A percentile compares a stretch with the other conserved stretches of the same genome.
Evolutionary conservation across 2,797 vertebrate species (phyloP).

Genomic region (Tapera naevia): DNA sequence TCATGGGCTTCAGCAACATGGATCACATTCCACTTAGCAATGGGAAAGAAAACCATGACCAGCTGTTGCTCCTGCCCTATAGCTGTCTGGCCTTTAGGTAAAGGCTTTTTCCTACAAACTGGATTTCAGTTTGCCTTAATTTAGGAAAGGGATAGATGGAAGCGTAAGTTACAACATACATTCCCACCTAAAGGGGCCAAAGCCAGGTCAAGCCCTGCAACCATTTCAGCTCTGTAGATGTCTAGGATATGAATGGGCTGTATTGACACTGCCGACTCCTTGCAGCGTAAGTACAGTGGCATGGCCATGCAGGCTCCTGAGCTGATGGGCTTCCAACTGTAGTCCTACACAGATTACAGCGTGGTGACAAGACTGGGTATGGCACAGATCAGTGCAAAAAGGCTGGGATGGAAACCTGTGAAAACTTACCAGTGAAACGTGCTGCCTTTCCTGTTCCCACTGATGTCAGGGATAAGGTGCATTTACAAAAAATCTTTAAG

Average conservation of each 20-base stretch:
- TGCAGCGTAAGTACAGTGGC: neutral
- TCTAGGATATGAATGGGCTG: neutral
- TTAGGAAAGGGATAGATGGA: neutral
- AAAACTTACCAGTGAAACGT: neutral
- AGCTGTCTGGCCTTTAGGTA: neutral
- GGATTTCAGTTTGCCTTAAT: neutral
- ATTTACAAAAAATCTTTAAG: neutral
- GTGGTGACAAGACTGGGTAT: neutral
- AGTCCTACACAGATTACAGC: neutral
- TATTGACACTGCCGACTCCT: accelerated
- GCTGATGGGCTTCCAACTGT: neutral
- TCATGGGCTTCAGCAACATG: neutral
- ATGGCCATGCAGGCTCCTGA: neutral
- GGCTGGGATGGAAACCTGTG: neutral
- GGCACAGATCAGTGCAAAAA: neutral
- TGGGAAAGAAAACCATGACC: accelerated
- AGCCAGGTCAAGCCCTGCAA: neutral
- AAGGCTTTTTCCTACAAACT: neutral
- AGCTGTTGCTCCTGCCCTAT: neutral
- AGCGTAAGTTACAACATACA: neutral
- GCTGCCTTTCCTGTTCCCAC: neutral
- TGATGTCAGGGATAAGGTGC: neutral
- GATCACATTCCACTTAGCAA: neutral
- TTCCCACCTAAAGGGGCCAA: neutral
- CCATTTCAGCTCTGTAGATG: neutral